Evolutionary conservation across 2,113 vertebrate species (phyloP).

Genomic region (Sphyrna mokarran): DNA sequence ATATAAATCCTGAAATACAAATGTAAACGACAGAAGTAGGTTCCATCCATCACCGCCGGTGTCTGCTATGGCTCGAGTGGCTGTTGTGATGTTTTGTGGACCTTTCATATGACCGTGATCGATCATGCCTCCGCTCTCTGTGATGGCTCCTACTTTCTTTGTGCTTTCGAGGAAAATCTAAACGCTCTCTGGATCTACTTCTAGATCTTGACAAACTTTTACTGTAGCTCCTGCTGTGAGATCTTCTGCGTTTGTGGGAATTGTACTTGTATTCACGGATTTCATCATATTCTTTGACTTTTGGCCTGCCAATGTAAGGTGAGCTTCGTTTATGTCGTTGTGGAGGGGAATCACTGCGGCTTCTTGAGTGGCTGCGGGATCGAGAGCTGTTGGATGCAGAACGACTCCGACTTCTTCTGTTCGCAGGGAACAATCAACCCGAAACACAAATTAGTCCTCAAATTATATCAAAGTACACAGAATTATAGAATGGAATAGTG

Average conservation of each 20-base stretch:
- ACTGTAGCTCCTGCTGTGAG: conserved; percentile 50
- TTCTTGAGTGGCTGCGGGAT: conserved; percentile 63
- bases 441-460: neutral
- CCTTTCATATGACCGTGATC: conserved; percentile 58
- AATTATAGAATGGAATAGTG: too few relatives aligned
- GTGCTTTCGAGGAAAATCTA: conserved; percentile 58
- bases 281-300: conserved; percentile 55
- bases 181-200: conserved; percentile 60
- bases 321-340: conserved; percentile 52
- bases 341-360: conserved; percentile 66
- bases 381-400: conserved; percentile 63
- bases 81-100: conserved; percentile 58
- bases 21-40: conserved; percentile 2
- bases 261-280: conserved; percentile 59
- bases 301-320: conserved; percentile 52
- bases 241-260: conserved; percentile 42
- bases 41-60: conserved; percentile 51
- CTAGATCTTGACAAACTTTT: conserved; percentile 53
- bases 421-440: neutral
- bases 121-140: conserved; percentile 53
- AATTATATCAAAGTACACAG: neutral
- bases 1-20: conserved; percentile 11
- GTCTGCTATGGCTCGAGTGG: conserved; percentile 58
- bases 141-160: conserved; percentile 67
- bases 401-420: conserved; percentile 47